A percentile compares a stretch with the other conserved stretches of the same genome.
These are phyloP conservation scores for Epistrophe grossulariae DNA, from an alignment of 2,888 invertebrate species.

Conservation along the genomic window DNA sequence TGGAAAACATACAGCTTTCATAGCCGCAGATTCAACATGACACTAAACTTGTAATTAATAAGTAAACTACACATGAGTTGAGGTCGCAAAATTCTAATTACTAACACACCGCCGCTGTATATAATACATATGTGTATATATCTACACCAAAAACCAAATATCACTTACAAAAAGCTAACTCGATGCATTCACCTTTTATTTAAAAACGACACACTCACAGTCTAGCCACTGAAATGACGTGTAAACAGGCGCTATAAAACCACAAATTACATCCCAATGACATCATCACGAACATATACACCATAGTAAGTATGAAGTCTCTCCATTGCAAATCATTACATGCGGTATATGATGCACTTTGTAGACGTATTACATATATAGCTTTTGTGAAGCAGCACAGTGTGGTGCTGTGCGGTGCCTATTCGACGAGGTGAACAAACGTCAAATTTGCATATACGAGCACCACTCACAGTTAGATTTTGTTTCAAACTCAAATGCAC, in stretches of 20 bases:
- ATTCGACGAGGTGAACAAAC: background rate
- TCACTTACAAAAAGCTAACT: conserved; percentile 32
- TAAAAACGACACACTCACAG: conserved; percentile 35
- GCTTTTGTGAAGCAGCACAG: conserved; percentile 1
- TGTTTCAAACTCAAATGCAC: conserved; percentile 32
- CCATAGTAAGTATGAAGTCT: background rate
- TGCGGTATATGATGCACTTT: conserved; percentile 32
- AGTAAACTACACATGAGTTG: conserved; percentile 18
- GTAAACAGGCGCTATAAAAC: conserved; percentile 45
- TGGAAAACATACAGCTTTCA: background rate
- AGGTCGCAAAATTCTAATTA: conserved; percentile 23
- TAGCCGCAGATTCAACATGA: conserved; percentile 33
- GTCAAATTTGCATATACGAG: conserved; percentile 38
- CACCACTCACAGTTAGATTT: conserved; percentile 40
- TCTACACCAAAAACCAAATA: conserved; percentile 5
- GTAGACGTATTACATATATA: conserved; percentile 20
- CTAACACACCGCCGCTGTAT: background rate
- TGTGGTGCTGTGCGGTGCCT: too few species aligned
- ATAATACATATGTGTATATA: background rate
- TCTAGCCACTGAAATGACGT: conserved; percentile 60
- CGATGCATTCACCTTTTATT: conserved; percentile 28
- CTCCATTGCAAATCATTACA: conserved; percentile 27
- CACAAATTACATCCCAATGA: conserved; percentile 60
- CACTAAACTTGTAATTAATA: conserved; percentile 42
- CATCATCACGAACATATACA: conserved; percentile 51